Evolutionary conservation across 2,888 invertebrate species (phyloP).

Genomic region (Rhimphoctona megacephalus): DNA sequence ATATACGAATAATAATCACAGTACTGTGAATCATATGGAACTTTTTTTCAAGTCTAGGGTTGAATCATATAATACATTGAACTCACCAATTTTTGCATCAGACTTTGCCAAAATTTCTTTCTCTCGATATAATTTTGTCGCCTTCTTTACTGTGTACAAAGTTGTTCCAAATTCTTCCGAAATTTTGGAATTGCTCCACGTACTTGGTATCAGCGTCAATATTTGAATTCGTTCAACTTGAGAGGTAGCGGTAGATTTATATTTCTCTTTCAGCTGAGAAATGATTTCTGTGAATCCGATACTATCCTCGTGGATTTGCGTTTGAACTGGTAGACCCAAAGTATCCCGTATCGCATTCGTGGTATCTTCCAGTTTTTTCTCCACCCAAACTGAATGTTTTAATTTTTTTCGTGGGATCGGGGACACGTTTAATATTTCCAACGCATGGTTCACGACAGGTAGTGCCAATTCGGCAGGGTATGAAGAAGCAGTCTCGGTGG

Average conservation of each 20-base stretch:
- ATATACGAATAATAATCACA: conserved; percentile 3
- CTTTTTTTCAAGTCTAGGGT: conserved; percentile 14
- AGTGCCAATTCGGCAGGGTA: conserved; percentile 1
- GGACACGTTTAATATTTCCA: conserved; percentile 31
- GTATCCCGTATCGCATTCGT: conserved; percentile 3
- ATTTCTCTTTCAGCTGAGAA: conserved; percentile 53
- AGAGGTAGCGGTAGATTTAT: conserved; percentile 31
- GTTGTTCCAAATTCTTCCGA: conserved; percentile 40
- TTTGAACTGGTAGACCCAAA: background rate
- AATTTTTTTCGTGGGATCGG: conserved; percentile 30
- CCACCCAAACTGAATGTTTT: conserved; percentile 9
- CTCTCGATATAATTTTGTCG: conserved; percentile 36
- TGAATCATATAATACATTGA: background rate
- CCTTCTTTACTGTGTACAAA: conserved; percentile 35
- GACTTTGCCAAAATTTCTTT: conserved; percentile 47
- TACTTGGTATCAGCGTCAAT: conserved; percentile 53
- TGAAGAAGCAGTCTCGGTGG: conserved; percentile 1
- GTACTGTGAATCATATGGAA: conserved; percentile 9
- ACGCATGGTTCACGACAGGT: conserved; percentile 39
- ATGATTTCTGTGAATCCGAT: conserved; percentile 1
- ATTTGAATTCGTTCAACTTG: conserved; percentile 61
- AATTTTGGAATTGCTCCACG: conserved; percentile 61
- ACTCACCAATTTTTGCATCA: conserved; percentile 19
- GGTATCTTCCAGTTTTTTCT: conserved; percentile 12
- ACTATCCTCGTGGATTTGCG: background rate